Evolutionary conservation across 2,797 vertebrate species (phyloP).

Genomic region (Eurystomus glaucurus): DNA sequence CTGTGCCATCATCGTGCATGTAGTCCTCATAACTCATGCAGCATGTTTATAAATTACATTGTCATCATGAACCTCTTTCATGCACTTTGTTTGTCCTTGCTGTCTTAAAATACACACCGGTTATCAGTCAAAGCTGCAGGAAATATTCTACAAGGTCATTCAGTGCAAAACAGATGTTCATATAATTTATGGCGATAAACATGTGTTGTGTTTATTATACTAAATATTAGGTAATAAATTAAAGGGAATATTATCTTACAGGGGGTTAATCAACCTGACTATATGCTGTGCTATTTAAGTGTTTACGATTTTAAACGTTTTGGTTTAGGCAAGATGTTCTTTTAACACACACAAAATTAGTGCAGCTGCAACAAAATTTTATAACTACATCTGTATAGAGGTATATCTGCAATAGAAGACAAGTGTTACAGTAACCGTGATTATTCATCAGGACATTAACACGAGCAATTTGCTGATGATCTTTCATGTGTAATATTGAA

Average conservation of each 20-base stretch:
- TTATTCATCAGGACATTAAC: background rate
- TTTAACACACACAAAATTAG: background rate
- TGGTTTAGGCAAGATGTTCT: background rate
- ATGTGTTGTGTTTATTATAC: constrained; percentile 1
- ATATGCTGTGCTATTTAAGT: background rate
- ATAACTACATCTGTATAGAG: background rate
- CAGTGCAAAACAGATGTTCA: constrained; percentile 48
- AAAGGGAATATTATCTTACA: constrained; percentile 10
- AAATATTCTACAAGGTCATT: constrained; percentile 46
- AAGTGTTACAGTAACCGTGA: background rate
- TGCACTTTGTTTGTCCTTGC: constrained; percentile 50
- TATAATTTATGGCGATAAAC: constrained; percentile 42
- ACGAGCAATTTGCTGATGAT: background rate
- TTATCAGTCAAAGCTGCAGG: constrained; percentile 44
- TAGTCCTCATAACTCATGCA: background rate
- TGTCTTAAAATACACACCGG: background rate
- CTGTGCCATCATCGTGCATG: background rate
- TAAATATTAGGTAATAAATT: constrained; percentile 55
- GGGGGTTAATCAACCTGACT: constrained; percentile 7
- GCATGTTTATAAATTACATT: constrained; percentile 66
- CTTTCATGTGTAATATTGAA: background rate
- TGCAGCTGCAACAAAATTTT: background rate
- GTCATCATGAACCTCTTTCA: constrained; percentile 4
- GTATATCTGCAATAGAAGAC: background rate
- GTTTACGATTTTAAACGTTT: background rate